These are phyloP conservation scores for Clinocottus analis DNA, from an alignment of 2,113 vertebrate genomes.

Conservation along the genomic window DNA sequence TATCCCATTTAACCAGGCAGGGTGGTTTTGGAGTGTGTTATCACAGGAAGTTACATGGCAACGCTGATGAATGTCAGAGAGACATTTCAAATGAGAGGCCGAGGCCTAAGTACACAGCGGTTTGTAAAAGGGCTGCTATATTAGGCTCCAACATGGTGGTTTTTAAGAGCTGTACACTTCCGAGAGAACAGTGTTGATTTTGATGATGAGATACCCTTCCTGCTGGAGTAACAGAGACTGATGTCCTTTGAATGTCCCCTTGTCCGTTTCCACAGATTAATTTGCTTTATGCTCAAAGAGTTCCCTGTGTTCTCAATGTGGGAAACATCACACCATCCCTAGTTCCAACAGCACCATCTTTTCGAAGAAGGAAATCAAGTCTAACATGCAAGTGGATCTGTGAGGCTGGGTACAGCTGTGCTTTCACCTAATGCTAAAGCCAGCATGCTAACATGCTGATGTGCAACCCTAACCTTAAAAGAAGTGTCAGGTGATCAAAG, in stretches of 20 bases:
- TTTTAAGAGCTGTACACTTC: slow-evolving; percentile 66
- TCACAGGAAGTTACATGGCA: slow-evolving; percentile 16
- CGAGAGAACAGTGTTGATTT: slow-evolving; percentile 19
- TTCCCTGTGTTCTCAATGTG: neutral
- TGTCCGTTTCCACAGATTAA: neutral
- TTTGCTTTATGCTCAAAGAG: neutral
- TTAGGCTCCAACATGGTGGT: slow-evolving; percentile 30
- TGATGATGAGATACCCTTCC: slow-evolving; percentile 20
- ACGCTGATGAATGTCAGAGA: slow-evolving; percentile 3
- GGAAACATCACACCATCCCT: neutral
- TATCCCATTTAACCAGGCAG: slow-evolving; percentile 54
- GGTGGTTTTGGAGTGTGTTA: slow-evolving; percentile 54
- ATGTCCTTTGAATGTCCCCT: slow-evolving; percentile 15
- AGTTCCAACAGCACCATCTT: neutral
- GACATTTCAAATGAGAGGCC: slow-evolving; percentile 35
- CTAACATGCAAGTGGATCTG: neutral
- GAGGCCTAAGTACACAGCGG: slow-evolving; percentile 44
- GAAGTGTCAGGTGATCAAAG: neutral
- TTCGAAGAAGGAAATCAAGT: neutral
- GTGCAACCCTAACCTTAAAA: neutral
- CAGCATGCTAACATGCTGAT: neutral
- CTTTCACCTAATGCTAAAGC: neutral
- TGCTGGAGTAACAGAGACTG: neutral
- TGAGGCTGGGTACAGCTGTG: neutral
- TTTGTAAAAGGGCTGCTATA: slow-evolving; percentile 56